phyloP scores from a whole-genome alignment of 2,888 invertebrate genomes.

The Drosophila recens region DNA sequence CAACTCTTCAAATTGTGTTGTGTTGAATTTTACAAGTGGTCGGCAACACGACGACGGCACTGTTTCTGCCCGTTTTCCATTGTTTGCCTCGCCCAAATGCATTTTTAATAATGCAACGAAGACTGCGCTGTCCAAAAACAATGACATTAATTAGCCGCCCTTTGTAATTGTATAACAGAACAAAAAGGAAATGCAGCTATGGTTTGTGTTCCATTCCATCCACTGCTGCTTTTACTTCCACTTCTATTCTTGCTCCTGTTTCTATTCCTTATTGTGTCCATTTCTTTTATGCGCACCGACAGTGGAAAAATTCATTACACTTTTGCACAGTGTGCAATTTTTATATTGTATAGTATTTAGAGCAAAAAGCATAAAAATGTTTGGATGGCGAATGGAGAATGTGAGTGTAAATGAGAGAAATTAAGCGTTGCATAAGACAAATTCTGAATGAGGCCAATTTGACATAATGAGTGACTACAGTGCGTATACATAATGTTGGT shows the following conservation, averaged over 20 bases:
- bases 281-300: constrained; percentile 66
- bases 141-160: constrained; percentile 78
- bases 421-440: constrained; percentile 33
- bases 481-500: constrained; percentile 14
- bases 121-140: constrained; percentile 69
- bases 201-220: constrained; percentile 34
- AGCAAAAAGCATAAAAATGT: constrained; percentile 63
- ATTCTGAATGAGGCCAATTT: constrained; percentile 7
- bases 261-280: constrained; percentile 52
- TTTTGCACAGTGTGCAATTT: constrained; percentile 69
- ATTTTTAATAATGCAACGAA: constrained; percentile 69
- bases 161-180: constrained; percentile 55
- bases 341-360: constrained; percentile 46
- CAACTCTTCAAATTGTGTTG: constrained; percentile 17
- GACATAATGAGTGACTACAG: neutral
- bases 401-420: constrained; percentile 36
- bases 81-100: constrained; percentile 52
- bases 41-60: constrained; percentile 1
- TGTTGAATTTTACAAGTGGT: constrained; percentile 37
- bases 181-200: constrained; percentile 65
- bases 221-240: constrained; percentile 1
- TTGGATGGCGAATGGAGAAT: constrained; percentile 31
- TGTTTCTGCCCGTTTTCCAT: constrained; percentile 4
- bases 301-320: constrained; percentile 80
- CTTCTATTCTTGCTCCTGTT: constrained; percentile 19